phyloP scores from a whole-genome alignment of 2,888 invertebrate species.

The Strigamia crassipes region DNA sequence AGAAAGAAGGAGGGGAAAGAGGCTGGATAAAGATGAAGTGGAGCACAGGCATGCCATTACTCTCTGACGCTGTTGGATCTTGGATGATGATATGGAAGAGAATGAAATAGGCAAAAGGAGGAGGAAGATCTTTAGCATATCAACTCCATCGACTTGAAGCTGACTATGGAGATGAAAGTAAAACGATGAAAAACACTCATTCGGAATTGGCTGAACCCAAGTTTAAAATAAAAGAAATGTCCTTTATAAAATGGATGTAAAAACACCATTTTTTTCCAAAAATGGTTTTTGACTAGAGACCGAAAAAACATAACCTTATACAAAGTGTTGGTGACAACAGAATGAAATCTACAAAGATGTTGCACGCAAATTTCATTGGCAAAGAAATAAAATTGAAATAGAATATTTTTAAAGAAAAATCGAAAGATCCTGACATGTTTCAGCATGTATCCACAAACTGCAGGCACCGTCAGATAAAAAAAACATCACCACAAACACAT shows the following conservation, averaged over 20 bases:
- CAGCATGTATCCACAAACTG: no score
- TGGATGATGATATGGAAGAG: slow-evolving; percentile 25
- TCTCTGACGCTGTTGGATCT: slow-evolving; percentile 7
- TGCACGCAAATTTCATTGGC: background rate
- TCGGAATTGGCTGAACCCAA: background rate
- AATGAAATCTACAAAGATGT: no score
- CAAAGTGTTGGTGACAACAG: no score
- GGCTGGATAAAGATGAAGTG: slow-evolving; percentile 27
- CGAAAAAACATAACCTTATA: no score
- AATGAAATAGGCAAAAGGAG: slow-evolving; percentile 23
- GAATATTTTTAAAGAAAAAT: no score
- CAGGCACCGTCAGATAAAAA: no score
- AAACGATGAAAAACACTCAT: slow-evolving; percentile 18
- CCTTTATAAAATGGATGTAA: slow-evolving; percentile 4
- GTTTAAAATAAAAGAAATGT: background rate
- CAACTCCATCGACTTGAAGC: slow-evolving; percentile 1
- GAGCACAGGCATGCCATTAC: slow-evolving; percentile 20
- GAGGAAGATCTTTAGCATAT: slow-evolving; percentile 28
- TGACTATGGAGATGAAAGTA: slow-evolving; percentile 6
- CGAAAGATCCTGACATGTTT: no score
- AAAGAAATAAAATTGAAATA: no score
- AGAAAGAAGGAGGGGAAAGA: background rate
- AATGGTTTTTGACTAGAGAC: background rate
- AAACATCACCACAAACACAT: no score
- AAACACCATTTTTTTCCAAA: background rate